Base-by-base conservation (phyloP, 2,113 vertebrate species). In the Lagopus muta region DNA sequence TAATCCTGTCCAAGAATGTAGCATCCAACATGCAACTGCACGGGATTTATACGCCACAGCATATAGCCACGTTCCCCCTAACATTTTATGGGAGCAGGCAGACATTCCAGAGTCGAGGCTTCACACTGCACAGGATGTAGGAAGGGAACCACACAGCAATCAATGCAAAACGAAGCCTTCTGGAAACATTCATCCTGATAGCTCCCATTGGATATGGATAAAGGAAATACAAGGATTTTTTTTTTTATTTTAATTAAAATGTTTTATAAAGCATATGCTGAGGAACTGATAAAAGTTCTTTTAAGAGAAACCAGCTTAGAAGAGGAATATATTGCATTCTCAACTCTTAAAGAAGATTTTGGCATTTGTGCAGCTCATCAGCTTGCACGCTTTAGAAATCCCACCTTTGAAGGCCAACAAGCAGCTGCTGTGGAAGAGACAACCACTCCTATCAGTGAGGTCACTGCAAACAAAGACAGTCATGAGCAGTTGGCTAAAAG, bases 31-130 rank as follows among this genome's bases (percentile, higher is more conserved):
- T 2, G 13, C 50, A 88, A 36, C 16, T 66, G 32, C n/a, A 60
- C 6, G 18, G 61, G 57, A 96, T 78, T 82, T 77, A 90, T 40
- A 74, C 16, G 14, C 64, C 69, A 64, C 4, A 77, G 60, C 64
- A 54, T 7, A 32, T 16, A 94, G 65, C 50, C 4, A 2, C 40
- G 61, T 42, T 88, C 92, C n/a, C 71, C 72, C 67, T 86, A 76
- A 65, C 57, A 27, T 43, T 81, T 82, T 74, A 93, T 24, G 57
- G 75, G 78, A 20, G 60, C 72, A 80, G 72, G 71, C 12, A 32
- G 48, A 75, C 83, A 84, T 89, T 89, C 81, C 92, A 79, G 86
- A 89, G 62, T 72, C 3, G 36, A 91, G 34, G 50, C 40, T 96
- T 86, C 81, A 71, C 78, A 66, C 66, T 57, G 24, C 8, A 93